A percentile compares a stretch with the other conserved stretches of the same genome.
phyloP scores from a whole-genome alignment of 2,888 invertebrate species.

The Tortricodes alternella region DNA sequence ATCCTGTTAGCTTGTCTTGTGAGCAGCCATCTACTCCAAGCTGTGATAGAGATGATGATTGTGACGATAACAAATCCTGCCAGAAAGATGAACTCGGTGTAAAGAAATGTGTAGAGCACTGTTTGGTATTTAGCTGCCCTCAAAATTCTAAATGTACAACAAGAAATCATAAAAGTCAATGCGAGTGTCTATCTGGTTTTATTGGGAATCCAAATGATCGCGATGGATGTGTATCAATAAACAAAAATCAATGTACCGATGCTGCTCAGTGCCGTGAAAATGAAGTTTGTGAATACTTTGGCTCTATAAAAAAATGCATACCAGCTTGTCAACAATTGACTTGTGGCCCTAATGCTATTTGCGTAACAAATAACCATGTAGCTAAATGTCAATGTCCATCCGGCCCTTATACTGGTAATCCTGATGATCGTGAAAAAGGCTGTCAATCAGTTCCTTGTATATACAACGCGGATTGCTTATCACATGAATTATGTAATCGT shows the following conservation, averaged over 20 bases:
- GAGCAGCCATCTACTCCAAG: conserved; percentile 94
- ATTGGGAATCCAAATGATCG: conserved; percentile 95
- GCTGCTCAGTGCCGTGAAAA: conserved; percentile 93
- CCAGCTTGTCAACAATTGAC: conserved; percentile 89
- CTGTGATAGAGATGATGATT: conserved; percentile 88
- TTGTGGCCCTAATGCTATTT: conserved; percentile 94
- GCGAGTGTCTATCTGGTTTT: conserved; percentile 92
- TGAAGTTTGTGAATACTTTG: conserved; percentile 87
- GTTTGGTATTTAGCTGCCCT: conserved; percentile 92
- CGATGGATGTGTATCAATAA: conserved; percentile 89
- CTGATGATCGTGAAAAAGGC: conserved; percentile 88
- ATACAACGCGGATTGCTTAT: conserved; percentile 92
- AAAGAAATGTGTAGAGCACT: conserved; percentile 90
- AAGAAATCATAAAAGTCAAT: conserved; percentile 87
- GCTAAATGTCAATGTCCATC: conserved; percentile 95
- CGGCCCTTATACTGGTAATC: conserved; percentile 93
- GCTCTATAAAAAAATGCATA: conserved; percentile 85
- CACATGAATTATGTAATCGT: conserved; percentile 91
- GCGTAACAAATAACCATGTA: conserved; percentile 94
- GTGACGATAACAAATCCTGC: conserved; percentile 87
- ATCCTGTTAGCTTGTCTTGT: conserved; percentile 90
- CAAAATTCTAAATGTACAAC: conserved; percentile 91
- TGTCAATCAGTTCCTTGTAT: conserved; percentile 92
- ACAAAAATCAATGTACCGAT: conserved; percentile 89
- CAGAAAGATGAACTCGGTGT: conserved; percentile 93